phyloP scores from a whole-genome alignment of 2,888 invertebrate genomes.

The Erebia aethiops region DNA sequence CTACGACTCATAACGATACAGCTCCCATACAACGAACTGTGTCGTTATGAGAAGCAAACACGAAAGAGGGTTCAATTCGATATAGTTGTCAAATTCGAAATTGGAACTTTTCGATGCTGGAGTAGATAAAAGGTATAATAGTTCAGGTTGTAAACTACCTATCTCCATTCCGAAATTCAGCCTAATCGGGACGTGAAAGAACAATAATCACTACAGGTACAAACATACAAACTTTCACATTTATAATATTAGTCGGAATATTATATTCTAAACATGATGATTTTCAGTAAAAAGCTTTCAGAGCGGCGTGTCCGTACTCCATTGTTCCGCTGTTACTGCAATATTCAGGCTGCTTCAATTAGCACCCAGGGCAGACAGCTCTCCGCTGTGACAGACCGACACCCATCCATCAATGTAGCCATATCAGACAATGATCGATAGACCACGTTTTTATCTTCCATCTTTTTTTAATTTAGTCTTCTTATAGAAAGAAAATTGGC shows the following conservation, averaged over 20 bases:
- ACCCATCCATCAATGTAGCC: constrained; percentile 15
- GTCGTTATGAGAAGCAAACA: no score
- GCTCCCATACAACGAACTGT: no score
- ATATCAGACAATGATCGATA: constrained; percentile 18
- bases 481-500: constrained; percentile 1
- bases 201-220: no score
- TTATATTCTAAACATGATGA: background rate
- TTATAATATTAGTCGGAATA: no score
- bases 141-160: no score
- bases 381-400: constrained; percentile 10
- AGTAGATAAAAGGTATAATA: no score
- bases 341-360: constrained; percentile 11
- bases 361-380: constrained; percentile 7
- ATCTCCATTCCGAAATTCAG: background rate
- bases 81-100: no score
- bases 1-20: no score
- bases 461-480: background rate
- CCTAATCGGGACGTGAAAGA: no score
- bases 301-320: background rate
- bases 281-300: constrained; percentile 11
- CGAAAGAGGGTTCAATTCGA: no score
- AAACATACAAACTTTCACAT: no score
- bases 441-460: constrained; percentile 1
- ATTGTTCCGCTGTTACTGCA: constrained; percentile 3
- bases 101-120: no score